Evolutionary conservation across 2,888 invertebrate species (phyloP), one percentile per base, ranked within the genome.

Genomic region (Drosophila flavopinicola): DNA sequence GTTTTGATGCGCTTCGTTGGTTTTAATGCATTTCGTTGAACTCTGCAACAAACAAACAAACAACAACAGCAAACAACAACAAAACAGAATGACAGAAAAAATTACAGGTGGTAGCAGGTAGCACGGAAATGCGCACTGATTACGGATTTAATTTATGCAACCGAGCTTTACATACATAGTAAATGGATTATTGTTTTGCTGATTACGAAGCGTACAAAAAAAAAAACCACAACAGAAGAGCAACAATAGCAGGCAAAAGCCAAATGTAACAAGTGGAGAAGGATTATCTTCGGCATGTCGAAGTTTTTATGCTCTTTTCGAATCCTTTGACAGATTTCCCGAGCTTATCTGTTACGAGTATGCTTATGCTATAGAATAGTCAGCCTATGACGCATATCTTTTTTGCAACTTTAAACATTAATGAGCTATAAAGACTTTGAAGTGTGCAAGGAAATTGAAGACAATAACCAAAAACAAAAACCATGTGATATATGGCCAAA

Each of bases 1-100:
- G 67, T 78, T 79, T 78, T 48, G 49, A 38, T 78, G 79, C 78
- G 83, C 79, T 76, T 42, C 68, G 77, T 38, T 79, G 80, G 38
- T 17, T 66, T 75, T 51, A 39, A 66, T 71, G 76, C 73, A 76
- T 63, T 75, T 57, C 59, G 69, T 41, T 73, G 63, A 63, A 56
- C 60, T 51, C 49, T 17, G n/a, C 32, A 11, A 38, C 38, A 30
- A 41, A 33, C 44, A 6, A 52, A 60, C 32, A 47, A 23, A 33
- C 29, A 33, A 49, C 23, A 35, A 11, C 6, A 42, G 29, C 29
- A 41, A 13, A 29, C 10, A 27, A 32, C 39, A 37, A 39, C 15
- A 9, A 47, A 48, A 41, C 23, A 48, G 33, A 66, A 49, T 61
- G 45, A 52, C 53, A 39, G 44, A 44, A 32, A 45, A 49, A 47